phyloP scores from a whole-genome alignment of 2,888 invertebrate species.

The Limnephilus lunatus region DNA sequence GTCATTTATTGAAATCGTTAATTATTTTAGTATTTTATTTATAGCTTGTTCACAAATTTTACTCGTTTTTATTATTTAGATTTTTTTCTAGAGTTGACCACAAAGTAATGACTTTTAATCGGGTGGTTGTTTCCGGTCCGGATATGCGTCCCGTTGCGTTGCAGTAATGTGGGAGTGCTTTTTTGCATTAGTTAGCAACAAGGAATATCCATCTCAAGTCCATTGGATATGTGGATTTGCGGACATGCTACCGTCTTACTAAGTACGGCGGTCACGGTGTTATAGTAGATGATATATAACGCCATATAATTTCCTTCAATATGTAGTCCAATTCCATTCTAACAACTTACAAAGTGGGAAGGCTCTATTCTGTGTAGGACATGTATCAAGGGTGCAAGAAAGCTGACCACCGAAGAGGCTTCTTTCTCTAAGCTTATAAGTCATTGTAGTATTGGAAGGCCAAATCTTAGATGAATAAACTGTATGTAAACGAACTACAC shows the following conservation, averaged over 20 bases:
- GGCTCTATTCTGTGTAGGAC: background rate
- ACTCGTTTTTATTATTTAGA: background rate
- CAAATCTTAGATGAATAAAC: background rate
- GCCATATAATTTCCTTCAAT: background rate
- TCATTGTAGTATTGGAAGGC: background rate
- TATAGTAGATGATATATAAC: background rate
- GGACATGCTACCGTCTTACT: background rate
- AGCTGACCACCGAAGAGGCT: background rate
- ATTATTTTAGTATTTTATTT: background rate
- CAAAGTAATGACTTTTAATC: background rate
- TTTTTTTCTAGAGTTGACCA: background rate
- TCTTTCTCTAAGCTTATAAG: background rate
- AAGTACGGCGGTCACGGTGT: background rate
- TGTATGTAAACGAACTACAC: background rate
- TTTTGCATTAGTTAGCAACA: background rate
- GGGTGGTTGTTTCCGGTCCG: background rate
- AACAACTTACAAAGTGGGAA: background rate
- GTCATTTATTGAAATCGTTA: background rate
- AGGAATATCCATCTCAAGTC: background rate
- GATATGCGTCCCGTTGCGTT: background rate
- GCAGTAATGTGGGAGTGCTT: background rate
- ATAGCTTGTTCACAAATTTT: background rate
- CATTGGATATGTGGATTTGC: background rate
- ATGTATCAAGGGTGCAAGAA: background rate
- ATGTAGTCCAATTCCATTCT: background rate